These are phyloP conservation scores for Chlorodrepanis virens DNA, from an alignment of 2,113 vertebrate genomes.

Conservation along the genomic window DNA sequence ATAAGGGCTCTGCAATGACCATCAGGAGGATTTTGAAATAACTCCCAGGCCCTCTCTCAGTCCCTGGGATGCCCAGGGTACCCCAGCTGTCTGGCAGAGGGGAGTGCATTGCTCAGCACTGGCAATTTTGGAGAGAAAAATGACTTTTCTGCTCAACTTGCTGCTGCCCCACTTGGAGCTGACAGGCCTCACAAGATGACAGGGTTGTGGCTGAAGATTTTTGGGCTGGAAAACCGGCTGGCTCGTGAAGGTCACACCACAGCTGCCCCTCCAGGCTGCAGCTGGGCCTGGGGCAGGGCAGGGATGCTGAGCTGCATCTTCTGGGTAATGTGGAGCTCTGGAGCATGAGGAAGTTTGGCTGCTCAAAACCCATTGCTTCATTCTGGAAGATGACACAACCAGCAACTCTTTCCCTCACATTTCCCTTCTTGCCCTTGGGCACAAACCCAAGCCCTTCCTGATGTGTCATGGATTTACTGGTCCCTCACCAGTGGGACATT, in stretches of 20 bases:
- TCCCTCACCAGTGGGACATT: not conserved
- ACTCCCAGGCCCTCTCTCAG: slow-evolving; percentile 17
- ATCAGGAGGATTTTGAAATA: slow-evolving; percentile 62
- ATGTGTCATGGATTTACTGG: not conserved
- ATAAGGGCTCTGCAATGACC: slow-evolving; percentile 55
- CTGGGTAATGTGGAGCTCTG: not conserved
- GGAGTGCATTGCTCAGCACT: not conserved
- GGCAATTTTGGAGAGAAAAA: not conserved
- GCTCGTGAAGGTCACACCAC: not conserved
- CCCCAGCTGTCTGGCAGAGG: slow-evolving; percentile 10
- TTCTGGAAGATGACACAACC: not conserved
- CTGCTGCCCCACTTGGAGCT: not conserved
- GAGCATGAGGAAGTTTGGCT: not conserved
- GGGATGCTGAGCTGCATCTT: not conserved
- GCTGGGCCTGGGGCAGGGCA: not conserved
- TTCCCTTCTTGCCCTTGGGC: not conserved
- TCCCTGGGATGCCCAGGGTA: slow-evolving; percentile 13
- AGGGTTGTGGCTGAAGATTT: not conserved
- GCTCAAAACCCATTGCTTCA: not conserved
- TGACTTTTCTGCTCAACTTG: not conserved
- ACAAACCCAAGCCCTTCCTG: not conserved
- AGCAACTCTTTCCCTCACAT: not conserved
- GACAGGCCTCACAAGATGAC: not conserved
- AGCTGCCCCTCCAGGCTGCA: not conserved
- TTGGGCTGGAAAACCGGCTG: not conserved